Percentiles rank a stretch among this genome's conserved stretches.
Conservation (phyloP, 1,140 invertebrate species). For the Brachionus paranguensis region DNA sequence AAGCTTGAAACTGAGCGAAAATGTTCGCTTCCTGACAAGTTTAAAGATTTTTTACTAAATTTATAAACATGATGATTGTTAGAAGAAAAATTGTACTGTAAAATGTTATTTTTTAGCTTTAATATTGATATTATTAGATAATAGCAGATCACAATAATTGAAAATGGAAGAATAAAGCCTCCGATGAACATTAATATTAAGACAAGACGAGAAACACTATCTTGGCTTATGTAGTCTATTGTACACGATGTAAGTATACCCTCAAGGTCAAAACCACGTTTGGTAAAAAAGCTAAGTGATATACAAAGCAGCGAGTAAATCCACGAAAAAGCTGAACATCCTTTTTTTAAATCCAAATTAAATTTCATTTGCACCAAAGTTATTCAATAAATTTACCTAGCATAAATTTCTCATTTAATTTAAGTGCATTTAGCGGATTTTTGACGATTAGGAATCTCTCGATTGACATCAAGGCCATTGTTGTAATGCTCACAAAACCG, state of each 20-base stretch:
- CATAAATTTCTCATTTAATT: background rate
- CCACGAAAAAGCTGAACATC: background rate
- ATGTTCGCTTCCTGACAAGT: background rate
- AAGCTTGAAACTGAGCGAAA: background rate
- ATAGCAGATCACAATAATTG: background rate
- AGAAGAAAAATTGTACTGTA: slow-evolving; percentile 2
- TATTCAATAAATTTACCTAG: background rate
- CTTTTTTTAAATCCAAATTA: background rate
- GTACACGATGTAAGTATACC: slow-evolving; percentile 28
- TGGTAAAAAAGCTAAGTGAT: background rate
- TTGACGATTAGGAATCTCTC: background rate
- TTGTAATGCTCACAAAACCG: slow-evolving; percentile 25
- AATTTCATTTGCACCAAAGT: background rate
- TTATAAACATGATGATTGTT: background rate
- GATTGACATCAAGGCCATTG: slow-evolving; percentile 22
- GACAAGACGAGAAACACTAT: background rate
- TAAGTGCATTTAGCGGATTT: slow-evolving; percentile 21
- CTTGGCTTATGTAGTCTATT: slow-evolving; percentile 9
- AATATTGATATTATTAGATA: background rate
- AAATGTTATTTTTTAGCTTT: background rate
- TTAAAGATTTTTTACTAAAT: background rate
- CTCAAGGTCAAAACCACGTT: slow-evolving; percentile 10
- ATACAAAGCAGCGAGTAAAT: background rate
- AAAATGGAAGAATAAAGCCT: slow-evolving; percentile 34
- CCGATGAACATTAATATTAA: background rate